Conservation (phyloP, 2,888 invertebrate species). For the Tiliacea aurago region DNA sequence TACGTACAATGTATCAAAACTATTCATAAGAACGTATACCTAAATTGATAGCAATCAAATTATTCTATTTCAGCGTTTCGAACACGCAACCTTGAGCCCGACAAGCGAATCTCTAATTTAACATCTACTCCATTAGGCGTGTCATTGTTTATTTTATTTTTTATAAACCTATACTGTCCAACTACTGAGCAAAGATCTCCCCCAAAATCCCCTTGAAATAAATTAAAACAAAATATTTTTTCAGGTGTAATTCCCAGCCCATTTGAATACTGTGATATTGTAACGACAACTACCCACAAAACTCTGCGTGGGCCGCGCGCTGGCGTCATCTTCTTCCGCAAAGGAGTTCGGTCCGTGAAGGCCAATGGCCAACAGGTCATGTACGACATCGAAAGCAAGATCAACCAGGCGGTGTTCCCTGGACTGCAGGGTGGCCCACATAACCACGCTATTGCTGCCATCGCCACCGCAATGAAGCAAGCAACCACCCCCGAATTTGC, state of each 20-base stretch:
- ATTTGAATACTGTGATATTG: conserved; percentile 97
- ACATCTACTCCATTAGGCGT: not conserved
- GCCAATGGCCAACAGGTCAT: conserved; percentile 95
- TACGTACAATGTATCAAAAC: not conserved
- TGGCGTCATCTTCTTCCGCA: conserved; percentile 97
- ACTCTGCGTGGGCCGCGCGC: conserved; percentile 97
- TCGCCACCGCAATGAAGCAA: conserved; percentile 98
- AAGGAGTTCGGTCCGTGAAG: conserved; percentile 94
- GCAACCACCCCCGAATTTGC: conserved; percentile 95
- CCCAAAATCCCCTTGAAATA: not conserved
- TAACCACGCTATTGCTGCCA: conserved; percentile 98
- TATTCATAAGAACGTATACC: too few relatives aligned
- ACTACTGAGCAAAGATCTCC: too few relatives aligned
- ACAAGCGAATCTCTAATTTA: not conserved
- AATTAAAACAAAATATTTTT: conserved; percentile 17
- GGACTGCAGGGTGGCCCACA: conserved; percentile 99
- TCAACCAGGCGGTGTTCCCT: conserved; percentile 97
- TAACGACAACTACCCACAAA: conserved; percentile 98
- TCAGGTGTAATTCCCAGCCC: conserved; percentile 95
- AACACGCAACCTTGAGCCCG: not conserved
- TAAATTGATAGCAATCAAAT: too few relatives aligned
- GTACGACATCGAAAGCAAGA: conserved; percentile 96
- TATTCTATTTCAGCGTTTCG: too few relatives aligned
- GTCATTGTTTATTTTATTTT: too few relatives aligned
- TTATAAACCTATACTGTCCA: too few relatives aligned